phyloP scores from a whole-genome alignment of 2,113 vertebrate species.

The Hystrix cristata region DNA sequence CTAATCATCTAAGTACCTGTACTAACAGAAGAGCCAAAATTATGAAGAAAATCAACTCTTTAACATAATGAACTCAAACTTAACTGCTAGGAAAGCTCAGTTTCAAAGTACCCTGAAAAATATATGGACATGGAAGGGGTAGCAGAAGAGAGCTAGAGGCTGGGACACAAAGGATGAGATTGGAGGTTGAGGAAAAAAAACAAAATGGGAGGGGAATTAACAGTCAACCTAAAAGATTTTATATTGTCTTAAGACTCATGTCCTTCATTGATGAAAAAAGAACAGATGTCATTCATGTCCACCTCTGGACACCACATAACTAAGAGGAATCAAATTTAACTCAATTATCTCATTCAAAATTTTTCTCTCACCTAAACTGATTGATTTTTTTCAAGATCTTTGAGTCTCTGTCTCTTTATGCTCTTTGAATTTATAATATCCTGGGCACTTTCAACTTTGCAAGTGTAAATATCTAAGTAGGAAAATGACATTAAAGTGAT shows the following conservation, averaged over 20 bases:
- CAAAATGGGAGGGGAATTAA: not conserved
- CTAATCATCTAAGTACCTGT: not conserved
- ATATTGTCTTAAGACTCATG: not conserved
- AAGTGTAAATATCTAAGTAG: not conserved
- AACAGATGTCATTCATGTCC: not conserved
- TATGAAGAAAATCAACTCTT: constrained; percentile 12
- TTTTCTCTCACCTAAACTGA: not conserved
- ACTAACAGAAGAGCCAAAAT: not conserved
- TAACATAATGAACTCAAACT: constrained; percentile 38
- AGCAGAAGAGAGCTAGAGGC: not conserved
- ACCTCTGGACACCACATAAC: not conserved
- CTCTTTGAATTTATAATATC: not conserved
- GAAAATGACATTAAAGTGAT: not conserved
- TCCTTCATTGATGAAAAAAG: not conserved
- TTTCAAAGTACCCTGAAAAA: not conserved
- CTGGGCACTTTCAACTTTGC: not conserved
- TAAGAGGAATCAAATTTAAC: not conserved
- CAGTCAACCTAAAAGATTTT: not conserved
- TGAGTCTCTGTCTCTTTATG: not conserved
- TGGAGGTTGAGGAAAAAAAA: not conserved
- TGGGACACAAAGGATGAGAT: not conserved
- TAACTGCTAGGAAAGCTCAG: not conserved
- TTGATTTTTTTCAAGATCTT: not conserved
- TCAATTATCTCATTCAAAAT: not conserved
- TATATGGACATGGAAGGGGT: no score